These are phyloP conservation scores for Leucoma salicis DNA, from an alignment of 2,888 invertebrate genomes.

Conservation along the genomic window DNA sequence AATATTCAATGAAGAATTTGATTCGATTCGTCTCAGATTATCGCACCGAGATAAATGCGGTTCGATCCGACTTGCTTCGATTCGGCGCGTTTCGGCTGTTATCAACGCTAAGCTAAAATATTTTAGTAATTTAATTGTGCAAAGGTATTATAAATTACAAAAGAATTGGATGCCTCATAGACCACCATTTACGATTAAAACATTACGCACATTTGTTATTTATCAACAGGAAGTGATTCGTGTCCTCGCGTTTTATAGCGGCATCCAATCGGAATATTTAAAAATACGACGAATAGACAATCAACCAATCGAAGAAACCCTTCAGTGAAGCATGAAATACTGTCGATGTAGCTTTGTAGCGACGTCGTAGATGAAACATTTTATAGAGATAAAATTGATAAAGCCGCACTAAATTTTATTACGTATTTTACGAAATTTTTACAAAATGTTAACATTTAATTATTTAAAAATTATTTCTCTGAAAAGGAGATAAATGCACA, in stretches of 20 bases:
- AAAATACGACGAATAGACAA: slow-evolving; percentile 60
- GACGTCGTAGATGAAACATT: slow-evolving; percentile 26
- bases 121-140: no score
- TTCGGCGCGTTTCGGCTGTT: no score
- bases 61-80: no score
- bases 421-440: background rate
- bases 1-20: no score
- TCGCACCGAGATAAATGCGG: no score
- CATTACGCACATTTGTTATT: slow-evolving; percentile 3
- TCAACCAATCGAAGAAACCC: slow-evolving; percentile 59
- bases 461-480: background rate
- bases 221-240: slow-evolving; percentile 72
- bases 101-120: no score
- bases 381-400: background rate
- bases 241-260: slow-evolving; percentile 70
- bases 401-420: background rate
- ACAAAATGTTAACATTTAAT: background rate
- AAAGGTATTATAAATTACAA: no score
- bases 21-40: no score
- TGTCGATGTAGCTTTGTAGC: slow-evolving; percentile 49
- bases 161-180: no score
- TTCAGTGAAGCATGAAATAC: slow-evolving; percentile 70
- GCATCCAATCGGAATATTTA: slow-evolving; percentile 65
- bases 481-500: background rate
- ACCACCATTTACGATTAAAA: no score